These are phyloP conservation scores for Neoarius graeffei DNA, from an alignment of 2,113 vertebrate species.

Conservation along the genomic window DNA sequence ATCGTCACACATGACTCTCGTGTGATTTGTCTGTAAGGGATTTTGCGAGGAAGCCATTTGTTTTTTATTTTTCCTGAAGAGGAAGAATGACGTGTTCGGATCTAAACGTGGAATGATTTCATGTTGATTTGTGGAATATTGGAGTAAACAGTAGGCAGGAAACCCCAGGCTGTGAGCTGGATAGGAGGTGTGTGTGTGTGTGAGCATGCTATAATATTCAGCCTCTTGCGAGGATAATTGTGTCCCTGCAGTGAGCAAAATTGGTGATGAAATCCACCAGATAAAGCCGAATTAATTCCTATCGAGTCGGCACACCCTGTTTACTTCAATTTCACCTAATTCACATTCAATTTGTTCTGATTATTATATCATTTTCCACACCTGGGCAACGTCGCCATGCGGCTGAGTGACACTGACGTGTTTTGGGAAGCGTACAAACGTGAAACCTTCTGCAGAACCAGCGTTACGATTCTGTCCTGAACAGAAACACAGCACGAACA, in stretches of 20 bases:
- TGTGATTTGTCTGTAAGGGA: neutral
- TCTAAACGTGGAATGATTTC: conserved; percentile 32
- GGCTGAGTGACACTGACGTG: conserved; percentile 4
- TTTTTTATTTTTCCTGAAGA: neutral
- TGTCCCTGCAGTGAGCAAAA: conserved; percentile 51
- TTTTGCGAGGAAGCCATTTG: neutral
- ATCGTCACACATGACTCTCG: neutral
- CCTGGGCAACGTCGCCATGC: conserved; percentile 24
- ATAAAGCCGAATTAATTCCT: conserved; percentile 54
- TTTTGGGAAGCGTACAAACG: conserved; percentile 16
- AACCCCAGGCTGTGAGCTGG: conserved; percentile 30
- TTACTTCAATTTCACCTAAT: conserved; percentile 54
- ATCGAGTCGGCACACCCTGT: conserved; percentile 48
- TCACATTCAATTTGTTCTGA: conserved; percentile 53
- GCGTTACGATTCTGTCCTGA: neutral
- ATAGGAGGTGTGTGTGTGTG: conserved; percentile 28
- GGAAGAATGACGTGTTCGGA: conserved; percentile 10
- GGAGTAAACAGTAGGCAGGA: conserved; percentile 43
- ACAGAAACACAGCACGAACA: neutral
- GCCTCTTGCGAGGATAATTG: conserved; percentile 54
- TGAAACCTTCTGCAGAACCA: neutral
- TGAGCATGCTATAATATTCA: conserved; percentile 28
- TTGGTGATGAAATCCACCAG: conserved; percentile 50
- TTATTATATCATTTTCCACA: conserved; percentile 55
- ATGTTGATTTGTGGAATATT: conserved; percentile 27